Evolutionary conservation across 2,888 invertebrate genomes (phyloP), one percentile per base, ranked within the genome.

Genomic region (Congeria kusceri): DNA sequence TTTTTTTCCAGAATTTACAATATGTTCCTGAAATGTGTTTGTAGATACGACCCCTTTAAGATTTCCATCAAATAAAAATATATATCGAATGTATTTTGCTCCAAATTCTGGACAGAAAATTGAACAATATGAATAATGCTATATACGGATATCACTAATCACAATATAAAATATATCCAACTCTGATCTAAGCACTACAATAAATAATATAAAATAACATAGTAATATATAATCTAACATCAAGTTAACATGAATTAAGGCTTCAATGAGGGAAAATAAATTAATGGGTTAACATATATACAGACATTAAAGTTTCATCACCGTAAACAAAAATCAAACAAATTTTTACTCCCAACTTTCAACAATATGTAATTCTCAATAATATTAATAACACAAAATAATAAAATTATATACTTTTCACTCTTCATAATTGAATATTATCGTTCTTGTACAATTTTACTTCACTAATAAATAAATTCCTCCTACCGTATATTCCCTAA

Each of bases 141-240:
- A 53, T 53, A 25, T 23, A 53, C 25, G 39, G 39, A 39, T 39
- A 39, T 39, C 39, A 39, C 53, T 53, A 53, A n/a, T 53, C 53
- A 53, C 53, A 53, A 53, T 53, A 53, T 25, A 15, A 53, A 53
- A 23, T 53, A 53, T 53, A 53, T 53, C 23, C 11, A 53, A 9
- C n/a, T 53, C 53, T 53, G 20, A n/a, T 11, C 53, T 53, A 53
- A 53, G 53, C 53, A 53, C 53, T 53, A 53, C 53, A 53, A 53
- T 53, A 53, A 53, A 53, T 53, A 15, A 53, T 20, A 53, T 25
- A 53, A 53, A 53, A 25, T 53, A 53, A 53, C 53, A 53, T 53
- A 53, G 20, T 4, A 15, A 53, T 23, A 23, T 23, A 23, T 23
- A 23, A 53, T 53, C 25, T 53, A 53, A 53, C 53, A 53, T 53